These are phyloP conservation scores for Ecliptopera silaceata DNA, from an alignment of 2,888 invertebrate species.

Conservation along the genomic window DNA sequence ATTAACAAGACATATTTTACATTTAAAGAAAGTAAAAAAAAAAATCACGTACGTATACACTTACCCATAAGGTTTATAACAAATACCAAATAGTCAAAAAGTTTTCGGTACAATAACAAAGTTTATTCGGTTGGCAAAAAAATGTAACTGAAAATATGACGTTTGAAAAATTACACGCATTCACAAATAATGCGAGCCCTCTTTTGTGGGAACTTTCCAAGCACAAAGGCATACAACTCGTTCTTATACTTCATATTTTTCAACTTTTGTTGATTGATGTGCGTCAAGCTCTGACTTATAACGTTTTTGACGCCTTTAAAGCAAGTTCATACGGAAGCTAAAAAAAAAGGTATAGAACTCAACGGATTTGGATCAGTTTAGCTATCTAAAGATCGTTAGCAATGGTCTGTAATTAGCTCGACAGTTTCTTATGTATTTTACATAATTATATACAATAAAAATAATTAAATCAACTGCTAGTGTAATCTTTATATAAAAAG, in stretches of 20 bases:
- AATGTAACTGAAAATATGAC: slow-evolving; percentile 80
- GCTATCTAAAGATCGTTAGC: no score
- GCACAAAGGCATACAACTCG: slow-evolving; percentile 74
- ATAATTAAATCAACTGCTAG: no score
- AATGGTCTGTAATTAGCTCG: no score
- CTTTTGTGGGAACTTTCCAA: slow-evolving; percentile 75
- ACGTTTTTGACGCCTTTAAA: slow-evolving; percentile 32
- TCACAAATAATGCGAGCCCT: slow-evolving; percentile 80
- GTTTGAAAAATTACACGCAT: slow-evolving; percentile 83
- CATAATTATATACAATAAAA: no score
- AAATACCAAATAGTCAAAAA: slow-evolving; percentile 69
- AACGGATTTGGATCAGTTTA: no score
- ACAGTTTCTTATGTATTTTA: no score
- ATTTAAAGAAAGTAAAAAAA: slow-evolving; percentile 63
- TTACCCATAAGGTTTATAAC: slow-evolving; percentile 57
- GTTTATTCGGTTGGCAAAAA: slow-evolving; percentile 71
- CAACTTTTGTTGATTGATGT: slow-evolving; percentile 51
- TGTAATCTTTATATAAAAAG: no score
- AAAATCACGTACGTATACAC: no score
- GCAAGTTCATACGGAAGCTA: slow-evolving; percentile 12
- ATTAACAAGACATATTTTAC: no score
- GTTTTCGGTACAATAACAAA: slow-evolving; percentile 74
- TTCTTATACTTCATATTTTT: slow-evolving; percentile 66
- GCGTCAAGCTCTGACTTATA: slow-evolving; percentile 34
- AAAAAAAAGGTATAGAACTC: no score